Percentiles rank a stretch among this genome's conserved stretches.
Evolutionary conservation across 2,797 vertebrate species (phyloP).

Genomic region (Melopsittacus undulatus): DNA sequence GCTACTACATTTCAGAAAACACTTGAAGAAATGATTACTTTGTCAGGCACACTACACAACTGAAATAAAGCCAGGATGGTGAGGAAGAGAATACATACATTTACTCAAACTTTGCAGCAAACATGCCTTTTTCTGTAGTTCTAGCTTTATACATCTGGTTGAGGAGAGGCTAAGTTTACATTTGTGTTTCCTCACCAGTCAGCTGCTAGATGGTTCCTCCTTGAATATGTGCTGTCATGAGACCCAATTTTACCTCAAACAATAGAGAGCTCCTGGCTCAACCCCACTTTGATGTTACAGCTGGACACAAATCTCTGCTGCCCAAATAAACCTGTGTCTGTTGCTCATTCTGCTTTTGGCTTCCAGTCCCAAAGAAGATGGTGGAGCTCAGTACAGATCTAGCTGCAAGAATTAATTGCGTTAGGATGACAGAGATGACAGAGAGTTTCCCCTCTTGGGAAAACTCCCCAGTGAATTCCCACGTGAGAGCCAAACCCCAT

Average conservation of each 20-base stretch:
- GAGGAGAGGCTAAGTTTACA: neutral
- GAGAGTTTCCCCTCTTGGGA: neutral
- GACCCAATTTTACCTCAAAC: neutral
- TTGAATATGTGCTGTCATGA: neutral
- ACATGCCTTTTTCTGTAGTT: neutral
- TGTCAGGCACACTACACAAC: neutral
- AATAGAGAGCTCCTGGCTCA: neutral
- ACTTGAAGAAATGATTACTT: neutral
- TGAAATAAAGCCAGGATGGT: neutral
- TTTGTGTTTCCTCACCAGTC: neutral
- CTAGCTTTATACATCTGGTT: neutral
- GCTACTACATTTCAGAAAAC: neutral
- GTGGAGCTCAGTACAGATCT: neutral
- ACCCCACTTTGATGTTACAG: neutral
- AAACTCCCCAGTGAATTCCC: constrained; percentile 28
- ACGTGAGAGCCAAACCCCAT: constrained; percentile 26
- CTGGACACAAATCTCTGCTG: neutral
- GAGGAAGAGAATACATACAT: neutral
- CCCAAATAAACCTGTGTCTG: neutral
- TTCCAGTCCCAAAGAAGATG: neutral
- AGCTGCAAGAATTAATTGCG: neutral
- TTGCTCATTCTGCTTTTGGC: neutral
- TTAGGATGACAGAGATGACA: constrained; percentile 22
- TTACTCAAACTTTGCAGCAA: neutral
- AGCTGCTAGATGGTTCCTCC: neutral